phyloP scores from a whole-genome alignment of 2,888 invertebrate genomes.

The Melikaiella ostensackeni region DNA sequence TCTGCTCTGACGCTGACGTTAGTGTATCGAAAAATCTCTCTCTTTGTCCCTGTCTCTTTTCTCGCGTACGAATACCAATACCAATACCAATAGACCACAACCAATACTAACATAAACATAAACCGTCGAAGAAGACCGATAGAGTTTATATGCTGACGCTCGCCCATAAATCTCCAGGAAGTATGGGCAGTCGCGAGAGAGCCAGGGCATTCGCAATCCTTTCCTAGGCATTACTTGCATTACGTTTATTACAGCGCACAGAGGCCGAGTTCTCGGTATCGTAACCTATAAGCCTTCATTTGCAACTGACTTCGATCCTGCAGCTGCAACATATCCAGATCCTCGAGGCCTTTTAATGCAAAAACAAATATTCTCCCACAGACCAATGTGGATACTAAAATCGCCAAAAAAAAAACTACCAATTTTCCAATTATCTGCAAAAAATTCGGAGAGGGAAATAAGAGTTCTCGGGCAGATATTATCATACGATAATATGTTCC shows the following conservation, averaged over 20 bases:
- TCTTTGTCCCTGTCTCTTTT: background rate
- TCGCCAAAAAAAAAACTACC: background rate
- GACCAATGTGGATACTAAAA: background rate
- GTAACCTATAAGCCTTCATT: conserved; percentile 21
- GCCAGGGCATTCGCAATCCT: conserved; percentile 16
- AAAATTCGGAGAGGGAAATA: background rate
- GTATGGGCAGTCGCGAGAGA: conserved; percentile 7
- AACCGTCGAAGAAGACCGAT: background rate
- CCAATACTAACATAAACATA: background rate
- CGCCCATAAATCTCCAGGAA: conserved; percentile 14
- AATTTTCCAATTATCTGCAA: background rate
- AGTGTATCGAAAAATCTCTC: conserved; percentile 11
- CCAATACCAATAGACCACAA: background rate
- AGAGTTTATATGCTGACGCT: conserved; percentile 18
- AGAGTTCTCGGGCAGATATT: background rate
- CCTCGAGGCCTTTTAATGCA: background rate
- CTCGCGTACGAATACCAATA: background rate
- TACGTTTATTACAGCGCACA: conserved; percentile 24
- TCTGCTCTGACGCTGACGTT: conserved; percentile 1
- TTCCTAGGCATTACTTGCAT: conserved; percentile 15
- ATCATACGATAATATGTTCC: background rate
- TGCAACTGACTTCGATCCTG: conserved; percentile 13
- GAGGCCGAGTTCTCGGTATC: conserved; percentile 16
- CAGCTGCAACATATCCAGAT: conserved; percentile 14
- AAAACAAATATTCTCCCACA: background rate